Base-by-base conservation (phyloP, 1,140 invertebrate genomes). In the Drosophila carrolli region DNA sequence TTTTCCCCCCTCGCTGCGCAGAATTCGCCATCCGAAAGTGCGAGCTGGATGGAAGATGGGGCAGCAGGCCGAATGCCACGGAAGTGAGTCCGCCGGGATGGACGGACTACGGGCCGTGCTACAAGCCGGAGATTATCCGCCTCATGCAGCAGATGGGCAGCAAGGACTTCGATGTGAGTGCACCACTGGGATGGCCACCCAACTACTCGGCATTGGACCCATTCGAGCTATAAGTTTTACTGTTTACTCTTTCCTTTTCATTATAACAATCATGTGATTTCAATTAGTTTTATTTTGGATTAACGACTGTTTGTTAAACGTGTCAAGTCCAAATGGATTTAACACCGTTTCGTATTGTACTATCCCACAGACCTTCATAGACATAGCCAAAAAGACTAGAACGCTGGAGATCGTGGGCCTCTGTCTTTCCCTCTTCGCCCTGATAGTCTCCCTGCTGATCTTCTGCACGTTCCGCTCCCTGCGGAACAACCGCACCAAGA, bases 41-140 rank as follows among this genome's bases (percentile, higher is more conserved):
- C 83, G 95, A 94, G 2, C 78, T 93, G 2, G 94, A 95, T 16
- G 97, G 97, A 0, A 92, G 93, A 2, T 98, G 97, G 97, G 94
- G 95, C 70, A 94, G 94, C 10, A 72, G 89, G 90, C 92, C 92
- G 88, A 67, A 90, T 73, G 72, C 84, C 63, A 84, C 75, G 51
- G 71, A 79, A 35, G 43, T 56, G 16, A 79, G 91, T 38, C 81
- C 90, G 1, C 93, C 93, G 6, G 97, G 97, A 1, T 98, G 97
- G 95, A 97, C 97, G 5, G 97, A 98, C 92, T 98, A 97, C 88
- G 96, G 95, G 0, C 94, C 95, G 0, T 98, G 97, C 83, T 96
- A 96, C 85, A 96, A 96, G 2, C 94, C 95, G 1, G 95, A 97
- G 89, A 94, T 96, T 37, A 93, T 94, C 13, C 92, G 94, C 1